Base-by-base conservation (phyloP, 2,888 invertebrate species). In the Nebria brevicollis region DNA sequence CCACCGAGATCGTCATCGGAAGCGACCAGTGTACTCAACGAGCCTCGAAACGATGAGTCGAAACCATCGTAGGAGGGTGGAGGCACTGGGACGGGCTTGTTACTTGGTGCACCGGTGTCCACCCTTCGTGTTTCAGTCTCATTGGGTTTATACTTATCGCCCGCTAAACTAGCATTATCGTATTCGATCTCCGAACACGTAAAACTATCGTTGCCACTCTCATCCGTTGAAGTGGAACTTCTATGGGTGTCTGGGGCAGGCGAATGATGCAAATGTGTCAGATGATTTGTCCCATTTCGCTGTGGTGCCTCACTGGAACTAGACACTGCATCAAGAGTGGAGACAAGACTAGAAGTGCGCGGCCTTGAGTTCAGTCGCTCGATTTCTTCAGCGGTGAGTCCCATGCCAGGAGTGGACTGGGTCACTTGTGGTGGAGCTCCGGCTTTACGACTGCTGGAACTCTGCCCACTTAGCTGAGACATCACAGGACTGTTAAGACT, bases 161-260 rank as follows among this genome's bases (percentile, higher is more conserved):
- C 95, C 78, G 93, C 94, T 83, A 96, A 90, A 86, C 95, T 95
- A 86, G 96, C 95, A 87, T 97, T 97, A 86, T 98, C 98, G 88
- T 97, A 98, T 89, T 98, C 98, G 87, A 98, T 98, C 90, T 98
- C 98, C 0, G 98, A 98, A 90, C 98, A 98, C 11, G 98, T 98
- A 90, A 98, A 98, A 85, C 98, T 98, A 88, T 98, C 98, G 89
- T 98, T 97, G 5, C 95, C 95, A 89, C 98, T 98, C 88, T 98
- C 98, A 85, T 97, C 96, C 10, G 97, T 96, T 8, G 95, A 95
- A 0, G 95, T 95, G 10, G 95, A 95, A 86, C 95, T 94, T 86
- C 95, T 92, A 72, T 93, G 91, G 85, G 95, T 93, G 85, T 94
- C 94, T 25, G 94, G 92, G 66, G 94, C 94, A 15, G 94, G 94